These are phyloP conservation scores for Bovichtus variegatus DNA, from an alignment of 2,797 vertebrate species.

Conservation along the genomic window DNA sequence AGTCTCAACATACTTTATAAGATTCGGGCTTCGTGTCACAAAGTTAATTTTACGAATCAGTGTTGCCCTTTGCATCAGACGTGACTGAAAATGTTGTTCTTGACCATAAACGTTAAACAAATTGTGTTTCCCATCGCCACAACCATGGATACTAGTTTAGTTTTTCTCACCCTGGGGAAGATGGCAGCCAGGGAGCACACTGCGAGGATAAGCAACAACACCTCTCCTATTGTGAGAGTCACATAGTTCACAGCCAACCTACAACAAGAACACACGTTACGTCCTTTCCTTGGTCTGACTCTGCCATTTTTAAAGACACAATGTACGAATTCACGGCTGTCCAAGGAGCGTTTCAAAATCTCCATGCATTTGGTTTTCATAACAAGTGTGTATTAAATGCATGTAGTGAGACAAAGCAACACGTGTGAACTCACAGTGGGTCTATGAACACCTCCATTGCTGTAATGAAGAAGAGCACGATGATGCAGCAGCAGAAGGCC, in stretches of 20 bases:
- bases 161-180: constrained; percentile 88
- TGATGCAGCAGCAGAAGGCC: constrained; percentile 93
- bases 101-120: background rate
- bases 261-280: constrained; percentile 40
- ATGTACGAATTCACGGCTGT: background rate
- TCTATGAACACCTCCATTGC: constrained; percentile 92
- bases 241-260: constrained; percentile 94
- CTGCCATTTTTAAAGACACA: background rate
- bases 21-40: background rate
- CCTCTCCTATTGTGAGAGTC: constrained; percentile 91
- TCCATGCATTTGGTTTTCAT: too few species aligned
- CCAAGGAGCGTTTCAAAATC: too few species aligned
- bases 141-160: background rate
- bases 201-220: constrained; percentile 91
- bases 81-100: background rate
- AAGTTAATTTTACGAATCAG: background rate
- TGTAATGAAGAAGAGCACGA: constrained; percentile 91
- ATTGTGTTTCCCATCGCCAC: background rate
- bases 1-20: background rate
- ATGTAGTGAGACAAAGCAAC: background rate
- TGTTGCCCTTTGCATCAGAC: background rate
- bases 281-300: background rate
- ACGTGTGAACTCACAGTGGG: constrained; percentile 84
- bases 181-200: constrained; percentile 92
- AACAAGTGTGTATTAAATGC: too few species aligned